phyloP scores from a whole-genome alignment of 2,113 vertebrate genomes.

The rabbit (Oryctolagus cuniculus) region DNA sequence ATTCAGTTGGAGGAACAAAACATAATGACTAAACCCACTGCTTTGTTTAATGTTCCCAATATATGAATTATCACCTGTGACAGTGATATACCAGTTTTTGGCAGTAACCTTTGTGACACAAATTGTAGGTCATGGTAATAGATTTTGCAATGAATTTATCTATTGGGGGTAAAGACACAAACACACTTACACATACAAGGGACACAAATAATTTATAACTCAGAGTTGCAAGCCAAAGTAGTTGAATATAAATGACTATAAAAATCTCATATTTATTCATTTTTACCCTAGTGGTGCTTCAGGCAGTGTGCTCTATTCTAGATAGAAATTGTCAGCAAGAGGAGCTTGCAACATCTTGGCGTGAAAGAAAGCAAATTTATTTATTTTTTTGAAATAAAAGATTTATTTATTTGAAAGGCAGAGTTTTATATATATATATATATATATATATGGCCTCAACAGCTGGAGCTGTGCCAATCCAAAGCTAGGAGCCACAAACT shows the following conservation, averaged over 20 bases:
- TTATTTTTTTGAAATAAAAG: too few species aligned
- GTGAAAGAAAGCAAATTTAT: background rate
- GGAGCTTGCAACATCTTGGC: background rate
- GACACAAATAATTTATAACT: background rate
- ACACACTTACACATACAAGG: background rate
- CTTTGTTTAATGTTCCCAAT: background rate
- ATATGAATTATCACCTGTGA: background rate
- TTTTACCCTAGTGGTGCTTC: background rate
- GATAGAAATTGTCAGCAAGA: background rate
- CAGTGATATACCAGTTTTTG: background rate
- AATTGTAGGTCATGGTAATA: background rate
- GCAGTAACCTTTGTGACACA: background rate
- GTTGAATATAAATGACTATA: background rate
- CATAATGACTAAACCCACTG: background rate
- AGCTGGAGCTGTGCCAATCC: too few species aligned
- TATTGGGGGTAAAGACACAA: background rate
- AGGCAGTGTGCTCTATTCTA: background rate
- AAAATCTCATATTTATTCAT: background rate
- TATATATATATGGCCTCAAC: too few species aligned
- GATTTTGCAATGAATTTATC: background rate
- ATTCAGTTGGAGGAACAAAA: background rate
- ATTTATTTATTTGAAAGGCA: too few species aligned
- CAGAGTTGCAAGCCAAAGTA: background rate
- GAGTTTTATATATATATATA: too few species aligned
- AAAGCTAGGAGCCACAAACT: too few species aligned